Evolutionary conservation across 2,113 vertebrate genomes (phyloP).

Genomic region (Cercocebus atys): DNA sequence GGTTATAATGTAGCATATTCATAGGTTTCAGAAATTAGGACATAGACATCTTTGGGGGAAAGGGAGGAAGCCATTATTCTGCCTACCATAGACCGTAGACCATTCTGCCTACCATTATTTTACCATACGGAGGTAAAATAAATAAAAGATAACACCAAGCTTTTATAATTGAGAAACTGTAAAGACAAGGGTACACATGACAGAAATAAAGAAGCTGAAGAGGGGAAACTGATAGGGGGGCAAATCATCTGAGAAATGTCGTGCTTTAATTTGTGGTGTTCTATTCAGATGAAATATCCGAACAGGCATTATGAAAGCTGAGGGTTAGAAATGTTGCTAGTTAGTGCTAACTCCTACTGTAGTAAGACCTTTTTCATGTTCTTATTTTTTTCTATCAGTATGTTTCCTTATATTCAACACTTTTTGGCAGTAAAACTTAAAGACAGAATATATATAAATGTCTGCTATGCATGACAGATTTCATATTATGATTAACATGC

Average conservation of each 20-base stretch:
- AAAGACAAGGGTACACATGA: background rate
- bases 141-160: background rate
- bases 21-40: background rate
- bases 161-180: background rate
- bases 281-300: background rate
- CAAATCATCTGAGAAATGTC: background rate
- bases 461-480: background rate
- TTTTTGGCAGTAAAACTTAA: background rate
- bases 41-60: background rate
- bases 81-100: too few species aligned
- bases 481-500: background rate
- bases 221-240: background rate
- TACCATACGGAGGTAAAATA: background rate
- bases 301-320: background rate
- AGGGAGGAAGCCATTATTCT: background rate
- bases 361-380: background rate
- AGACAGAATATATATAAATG: background rate
- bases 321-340: background rate
- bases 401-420: background rate
- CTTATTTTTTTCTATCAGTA: slow-evolving; percentile 1
- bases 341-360: background rate
- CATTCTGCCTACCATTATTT: too few species aligned
- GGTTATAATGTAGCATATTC: background rate
- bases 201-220: background rate
- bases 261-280: background rate